Percentiles rank a stretch among this genome's conserved stretches.
phyloP scores from a whole-genome alignment of 2,797 vertebrate species.

The Siniperca scherzeri region DNA sequence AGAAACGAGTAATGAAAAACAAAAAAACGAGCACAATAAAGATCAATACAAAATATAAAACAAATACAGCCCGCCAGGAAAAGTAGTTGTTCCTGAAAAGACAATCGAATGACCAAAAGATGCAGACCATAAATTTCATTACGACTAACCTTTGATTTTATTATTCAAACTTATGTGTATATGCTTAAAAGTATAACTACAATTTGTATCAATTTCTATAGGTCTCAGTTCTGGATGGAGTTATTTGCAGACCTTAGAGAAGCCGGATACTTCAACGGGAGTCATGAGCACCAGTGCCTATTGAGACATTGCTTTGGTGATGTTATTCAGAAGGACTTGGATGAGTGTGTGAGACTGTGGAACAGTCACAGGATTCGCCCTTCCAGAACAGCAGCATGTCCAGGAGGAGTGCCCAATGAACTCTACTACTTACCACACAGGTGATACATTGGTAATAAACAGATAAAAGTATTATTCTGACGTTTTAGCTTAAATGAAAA shows the following conservation, averaged over 20 bases:
- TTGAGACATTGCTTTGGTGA: constrained; percentile 39
- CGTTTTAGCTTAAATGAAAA: background rate
- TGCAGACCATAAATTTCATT: no score
- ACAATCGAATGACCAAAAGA: no score
- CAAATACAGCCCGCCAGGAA: no score
- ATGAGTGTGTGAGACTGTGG: constrained; percentile 56
- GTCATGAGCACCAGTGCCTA: constrained; percentile 52
- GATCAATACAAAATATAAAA: no score
- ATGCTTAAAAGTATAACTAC: no score
- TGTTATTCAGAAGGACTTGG: constrained; percentile 38
- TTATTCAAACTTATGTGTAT: no score
- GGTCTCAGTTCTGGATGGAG: constrained; percentile 1
- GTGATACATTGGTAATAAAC: background rate
- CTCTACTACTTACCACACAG: constrained; percentile 59
- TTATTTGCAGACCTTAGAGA: background rate
- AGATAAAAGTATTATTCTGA: background rate
- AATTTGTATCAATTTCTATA: constrained; percentile 5
- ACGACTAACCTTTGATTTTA: no score
- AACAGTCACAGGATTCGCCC: constrained; percentile 60
- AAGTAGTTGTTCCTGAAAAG: no score
- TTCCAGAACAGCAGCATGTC: constrained; percentile 38
- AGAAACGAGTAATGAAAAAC: no score
- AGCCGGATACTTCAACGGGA: constrained; percentile 8
- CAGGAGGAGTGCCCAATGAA: constrained; percentile 19
- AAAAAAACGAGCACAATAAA: no score